A percentile compares a stretch with the other conserved stretches of the same genome.
phyloP scores from a whole-genome alignment of 2,888 invertebrate species.

The Tetanocera ferruginea region DNA sequence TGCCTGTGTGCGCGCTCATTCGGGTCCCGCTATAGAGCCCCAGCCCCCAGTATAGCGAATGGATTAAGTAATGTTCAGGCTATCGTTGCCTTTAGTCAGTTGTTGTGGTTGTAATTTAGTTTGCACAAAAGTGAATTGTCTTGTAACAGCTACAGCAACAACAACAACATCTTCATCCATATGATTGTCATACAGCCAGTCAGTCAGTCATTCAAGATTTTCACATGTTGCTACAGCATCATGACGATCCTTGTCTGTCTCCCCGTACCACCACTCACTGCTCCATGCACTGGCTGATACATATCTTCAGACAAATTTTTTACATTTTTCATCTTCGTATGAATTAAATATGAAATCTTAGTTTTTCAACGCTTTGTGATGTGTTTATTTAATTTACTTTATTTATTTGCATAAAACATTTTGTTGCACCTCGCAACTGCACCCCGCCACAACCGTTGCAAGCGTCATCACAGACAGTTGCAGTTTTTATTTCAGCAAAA shows the following conservation, averaged over 20 bases:
- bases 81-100: neutral
- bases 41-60: too few relatives aligned
- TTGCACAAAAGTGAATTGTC: conserved; percentile 68
- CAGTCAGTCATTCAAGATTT: conserved; percentile 44
- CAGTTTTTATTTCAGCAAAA: conserved; percentile 51
- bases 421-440: conserved; percentile 24
- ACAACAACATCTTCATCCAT: conserved; percentile 35
- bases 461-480: conserved; percentile 19
- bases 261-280: conserved; percentile 50
- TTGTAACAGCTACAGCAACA: conserved; percentile 57
- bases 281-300: conserved; percentile 60
- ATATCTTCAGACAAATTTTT: conserved; percentile 67
- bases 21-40: too few relatives aligned
- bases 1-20: conserved; percentile 57
- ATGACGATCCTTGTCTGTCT: conserved; percentile 36
- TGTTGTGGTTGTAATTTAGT: conserved; percentile 59
- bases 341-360: conserved; percentile 61
- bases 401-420: conserved; percentile 34
- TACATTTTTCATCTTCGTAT: conserved; percentile 56
- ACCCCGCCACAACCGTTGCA: neutral
- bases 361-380: conserved; percentile 22
- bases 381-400: conserved; percentile 39
- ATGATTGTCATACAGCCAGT: conserved; percentile 16
- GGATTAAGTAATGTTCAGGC: neutral
- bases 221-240: conserved; percentile 15